Conservation (phyloP, 2,888 invertebrate genomes). For the Lasioglossum leucozonium region DNA sequence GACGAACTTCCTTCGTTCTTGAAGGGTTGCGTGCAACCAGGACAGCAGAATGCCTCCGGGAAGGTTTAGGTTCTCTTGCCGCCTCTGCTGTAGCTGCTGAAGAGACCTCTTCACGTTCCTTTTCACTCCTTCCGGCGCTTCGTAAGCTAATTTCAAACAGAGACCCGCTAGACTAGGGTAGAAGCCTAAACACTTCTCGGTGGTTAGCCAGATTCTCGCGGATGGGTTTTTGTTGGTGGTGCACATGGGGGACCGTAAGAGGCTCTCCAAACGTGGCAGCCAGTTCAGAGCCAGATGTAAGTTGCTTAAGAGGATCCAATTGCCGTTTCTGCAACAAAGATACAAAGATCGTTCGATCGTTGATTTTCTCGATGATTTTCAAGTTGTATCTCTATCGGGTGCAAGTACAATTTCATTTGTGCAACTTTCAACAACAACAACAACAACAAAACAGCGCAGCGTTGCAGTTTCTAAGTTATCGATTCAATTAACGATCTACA, state of each 20-base stretch:
- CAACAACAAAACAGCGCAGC: too few species aligned
- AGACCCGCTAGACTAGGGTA: slow-evolving; percentile 81
- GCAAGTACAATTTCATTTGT: too few species aligned
- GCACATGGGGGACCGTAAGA: slow-evolving; percentile 79
- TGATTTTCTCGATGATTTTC: too few species aligned
- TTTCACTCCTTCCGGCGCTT: slow-evolving; percentile 83
- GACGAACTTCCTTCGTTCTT: slow-evolving; percentile 91
- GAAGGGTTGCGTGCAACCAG: slow-evolving; percentile 95
- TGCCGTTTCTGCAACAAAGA: slow-evolving; percentile 73
- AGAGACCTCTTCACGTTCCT: slow-evolving; percentile 81
- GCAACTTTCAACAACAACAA: too few species aligned
- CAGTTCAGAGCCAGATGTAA: slow-evolving; percentile 82
- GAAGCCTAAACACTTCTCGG: slow-evolving; percentile 81
- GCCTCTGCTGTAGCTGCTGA: slow-evolving; percentile 77
- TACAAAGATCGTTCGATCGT: not conserved
- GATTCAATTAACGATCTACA: not conserved
- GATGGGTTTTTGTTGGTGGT: slow-evolving; percentile 74
- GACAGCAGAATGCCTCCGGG: slow-evolving; percentile 89
- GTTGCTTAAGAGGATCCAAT: slow-evolving; percentile 82
- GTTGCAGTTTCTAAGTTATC: not conserved
- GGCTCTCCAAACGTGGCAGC: slow-evolving; percentile 80
- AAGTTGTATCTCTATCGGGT: too few species aligned
- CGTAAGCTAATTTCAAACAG: slow-evolving; percentile 82
- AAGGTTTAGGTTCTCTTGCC: slow-evolving; percentile 35
- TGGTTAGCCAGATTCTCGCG: slow-evolving; percentile 80